Conservation (phyloP, 2,113 vertebrate genomes). For the Muntiacus muntjak region DNA sequence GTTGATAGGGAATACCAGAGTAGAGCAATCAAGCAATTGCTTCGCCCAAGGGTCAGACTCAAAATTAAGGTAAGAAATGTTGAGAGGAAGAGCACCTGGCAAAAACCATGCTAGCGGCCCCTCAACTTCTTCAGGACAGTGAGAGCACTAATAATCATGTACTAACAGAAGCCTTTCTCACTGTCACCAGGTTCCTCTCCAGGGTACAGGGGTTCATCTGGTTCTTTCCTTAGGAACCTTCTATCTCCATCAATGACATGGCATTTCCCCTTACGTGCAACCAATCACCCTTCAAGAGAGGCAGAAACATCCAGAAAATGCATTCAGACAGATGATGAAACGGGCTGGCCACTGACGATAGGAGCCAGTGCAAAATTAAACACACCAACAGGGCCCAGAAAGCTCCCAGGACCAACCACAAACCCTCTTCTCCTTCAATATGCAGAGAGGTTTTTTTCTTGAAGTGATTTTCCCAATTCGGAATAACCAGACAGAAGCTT, state of each 20-base stretch:
- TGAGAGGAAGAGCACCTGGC: not conserved
- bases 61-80: not conserved
- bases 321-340: constrained; percentile 29
- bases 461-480: not conserved
- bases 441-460: not conserved
- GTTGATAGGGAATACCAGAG: not conserved
- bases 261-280: not conserved
- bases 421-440: not conserved
- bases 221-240: not conserved
- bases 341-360: not conserved
- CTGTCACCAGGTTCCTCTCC: not conserved
- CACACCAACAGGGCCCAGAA: not conserved
- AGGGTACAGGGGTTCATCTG: not conserved
- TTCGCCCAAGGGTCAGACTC: not conserved
- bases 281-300: not conserved
- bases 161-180: not conserved
- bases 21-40: not conserved
- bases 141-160: not conserved
- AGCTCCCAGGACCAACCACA: not conserved
- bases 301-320: not conserved
- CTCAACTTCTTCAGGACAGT: not conserved
- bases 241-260: constrained; percentile 15
- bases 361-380: not conserved
- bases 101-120: not conserved
- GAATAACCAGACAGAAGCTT: not conserved